Evolutionary conservation across 1,140 invertebrate genomes (phyloP).

Genomic region (Brachionus manjavacas): DNA sequence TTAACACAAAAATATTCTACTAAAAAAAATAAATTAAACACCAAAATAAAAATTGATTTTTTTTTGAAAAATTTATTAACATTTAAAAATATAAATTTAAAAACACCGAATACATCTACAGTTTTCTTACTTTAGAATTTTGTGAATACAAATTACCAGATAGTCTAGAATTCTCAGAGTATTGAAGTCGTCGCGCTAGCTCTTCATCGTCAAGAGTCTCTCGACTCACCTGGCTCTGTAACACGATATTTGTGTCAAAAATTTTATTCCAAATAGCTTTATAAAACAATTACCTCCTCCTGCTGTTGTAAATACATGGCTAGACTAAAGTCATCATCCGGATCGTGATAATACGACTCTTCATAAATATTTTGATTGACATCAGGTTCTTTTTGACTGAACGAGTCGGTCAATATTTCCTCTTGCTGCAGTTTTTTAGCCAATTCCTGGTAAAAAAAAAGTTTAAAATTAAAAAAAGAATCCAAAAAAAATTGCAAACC

Average conservation of each 20-base stretch:
- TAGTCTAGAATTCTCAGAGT: not conserved
- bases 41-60: not conserved
- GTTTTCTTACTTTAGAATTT: not conserved
- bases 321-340: constrained; percentile 18
- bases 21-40: not conserved
- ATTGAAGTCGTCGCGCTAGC: not conserved
- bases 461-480: not conserved
- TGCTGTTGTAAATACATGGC: constrained; percentile 23
- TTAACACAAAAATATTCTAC: not conserved
- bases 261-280: not conserved
- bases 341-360: constrained; percentile 27
- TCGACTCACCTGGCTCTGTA: not conserved
- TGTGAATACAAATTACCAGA: not conserved
- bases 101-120: not conserved
- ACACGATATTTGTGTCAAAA: not conserved
- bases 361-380: not conserved
- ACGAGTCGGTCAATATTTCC: not conserved
- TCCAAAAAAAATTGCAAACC: not conserved
- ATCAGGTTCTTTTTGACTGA: not conserved
- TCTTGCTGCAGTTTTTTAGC: constrained; percentile 19
- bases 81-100: not conserved
- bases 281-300: not conserved
- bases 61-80: not conserved
- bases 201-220: not conserved
- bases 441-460: not conserved